These are phyloP conservation scores for Neomicropteryx cornuta DNA, from an alignment of 1,140 invertebrate genomes.

Conservation along the genomic window DNA sequence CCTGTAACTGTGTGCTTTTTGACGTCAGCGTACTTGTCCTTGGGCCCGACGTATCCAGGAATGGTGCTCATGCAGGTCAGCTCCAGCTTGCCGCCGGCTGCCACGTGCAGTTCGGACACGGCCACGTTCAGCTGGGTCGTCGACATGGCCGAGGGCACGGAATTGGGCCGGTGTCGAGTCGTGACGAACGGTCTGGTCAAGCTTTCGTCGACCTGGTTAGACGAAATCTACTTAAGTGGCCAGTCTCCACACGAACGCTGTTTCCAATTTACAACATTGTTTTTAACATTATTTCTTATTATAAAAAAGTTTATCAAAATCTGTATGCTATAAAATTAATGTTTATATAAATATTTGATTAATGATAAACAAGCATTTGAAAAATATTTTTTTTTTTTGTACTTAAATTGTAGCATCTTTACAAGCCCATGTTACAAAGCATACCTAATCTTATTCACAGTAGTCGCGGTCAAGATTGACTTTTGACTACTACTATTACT, in stretches of 20 bases:
- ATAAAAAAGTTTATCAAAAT: not conserved
- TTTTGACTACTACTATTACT: no score
- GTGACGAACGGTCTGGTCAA: slow-evolving; percentile 20
- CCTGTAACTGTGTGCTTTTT: slow-evolving; percentile 25
- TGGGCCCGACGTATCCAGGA: slow-evolving; percentile 39
- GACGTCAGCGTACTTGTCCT: slow-evolving; percentile 35
- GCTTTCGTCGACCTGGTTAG: slow-evolving; percentile 14
- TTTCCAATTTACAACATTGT: not conserved
- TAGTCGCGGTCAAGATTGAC: no score
- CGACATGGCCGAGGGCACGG: slow-evolving; percentile 19
- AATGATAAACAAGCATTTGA: no score
- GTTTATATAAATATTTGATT: no score
- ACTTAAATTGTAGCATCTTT: no score
- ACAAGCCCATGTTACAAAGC: no score
- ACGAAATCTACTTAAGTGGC: slow-evolving; percentile 14
- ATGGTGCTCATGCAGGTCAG: slow-evolving; percentile 57
- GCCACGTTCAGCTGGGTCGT: slow-evolving; percentile 30
- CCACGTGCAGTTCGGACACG: slow-evolving; percentile 46
- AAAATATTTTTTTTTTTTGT: no score
- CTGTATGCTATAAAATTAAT: no score
- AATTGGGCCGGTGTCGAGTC: slow-evolving; percentile 22
- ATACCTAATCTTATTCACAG: no score
- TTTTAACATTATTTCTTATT: not conserved
- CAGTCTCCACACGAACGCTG: not conserved
- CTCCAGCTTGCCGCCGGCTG: slow-evolving; percentile 45